A percentile compares a stretch with the other conserved stretches of the same genome.
Evolutionary conservation across 2,797 vertebrate genomes (phyloP).

Genomic region (Leptatherina wallacei): DNA sequence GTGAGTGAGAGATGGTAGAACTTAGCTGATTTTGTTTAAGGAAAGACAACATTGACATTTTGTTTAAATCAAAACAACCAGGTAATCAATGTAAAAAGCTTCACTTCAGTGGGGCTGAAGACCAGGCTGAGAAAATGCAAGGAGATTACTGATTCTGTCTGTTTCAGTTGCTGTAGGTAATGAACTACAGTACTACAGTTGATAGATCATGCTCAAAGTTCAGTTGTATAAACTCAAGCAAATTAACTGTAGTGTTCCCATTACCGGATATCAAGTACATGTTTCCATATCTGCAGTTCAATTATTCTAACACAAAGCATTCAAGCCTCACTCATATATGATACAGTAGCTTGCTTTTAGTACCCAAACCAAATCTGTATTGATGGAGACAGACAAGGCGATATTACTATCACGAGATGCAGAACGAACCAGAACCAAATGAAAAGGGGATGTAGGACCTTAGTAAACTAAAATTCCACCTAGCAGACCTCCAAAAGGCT

Average conservation of each 20-base stretch:
- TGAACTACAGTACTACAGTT: background rate
- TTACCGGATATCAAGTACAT: background rate
- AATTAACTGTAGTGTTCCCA: background rate
- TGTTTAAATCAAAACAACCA: background rate
- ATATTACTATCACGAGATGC: too few relatives aligned
- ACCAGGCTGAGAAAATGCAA: background rate
- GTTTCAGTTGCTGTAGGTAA: background rate
- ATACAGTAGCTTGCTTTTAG: too few relatives aligned
- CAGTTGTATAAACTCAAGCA: background rate
- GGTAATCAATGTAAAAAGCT: background rate
- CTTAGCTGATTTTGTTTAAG: background rate
- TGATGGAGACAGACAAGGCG: too few relatives aligned
- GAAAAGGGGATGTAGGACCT: too few relatives aligned
- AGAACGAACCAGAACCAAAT: too few relatives aligned
- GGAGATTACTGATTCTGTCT: background rate
- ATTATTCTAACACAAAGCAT: too few relatives aligned
- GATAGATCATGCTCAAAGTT: background rate
- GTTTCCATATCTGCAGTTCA: too few relatives aligned
- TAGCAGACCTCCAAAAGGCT: too few relatives aligned
- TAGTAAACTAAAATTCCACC: too few relatives aligned
- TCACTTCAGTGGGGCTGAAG: background rate
- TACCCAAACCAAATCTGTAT: too few relatives aligned
- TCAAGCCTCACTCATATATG: too few relatives aligned
- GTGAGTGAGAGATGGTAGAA: constrained; percentile 13
- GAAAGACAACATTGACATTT: background rate